Evolutionary conservation across 2,888 invertebrate genomes (phyloP).

Genomic region (Gymnocheta viridis): DNA sequence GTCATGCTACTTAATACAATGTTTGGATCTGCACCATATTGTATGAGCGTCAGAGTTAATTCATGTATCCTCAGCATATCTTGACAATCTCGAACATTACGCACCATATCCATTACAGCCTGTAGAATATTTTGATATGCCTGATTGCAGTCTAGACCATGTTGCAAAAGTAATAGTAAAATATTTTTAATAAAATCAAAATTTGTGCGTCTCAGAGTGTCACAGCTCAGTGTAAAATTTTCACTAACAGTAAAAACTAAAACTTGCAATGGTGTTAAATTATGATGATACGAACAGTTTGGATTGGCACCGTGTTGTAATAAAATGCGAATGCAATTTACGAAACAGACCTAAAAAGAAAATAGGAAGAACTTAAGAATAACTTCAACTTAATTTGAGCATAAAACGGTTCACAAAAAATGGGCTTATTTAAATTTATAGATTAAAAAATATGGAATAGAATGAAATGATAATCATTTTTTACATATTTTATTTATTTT

Average conservation of each 20-base stretch:
- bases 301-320: constrained; percentile 88
- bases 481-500: no score
- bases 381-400: no score
- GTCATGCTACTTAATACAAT: constrained; percentile 83
- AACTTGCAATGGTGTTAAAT: constrained; percentile 87
- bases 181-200: constrained; percentile 88
- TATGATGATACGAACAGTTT: constrained; percentile 87
- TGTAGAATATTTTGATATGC: constrained; percentile 88
- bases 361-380: neutral
- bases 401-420: no score
- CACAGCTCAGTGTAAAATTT: constrained; percentile 87
- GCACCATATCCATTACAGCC: constrained; percentile 87
- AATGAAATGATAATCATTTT: no score
- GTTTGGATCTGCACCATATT: constrained; percentile 89
- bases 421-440: no score
- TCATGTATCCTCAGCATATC: constrained; percentile 88
- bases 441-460: no score
- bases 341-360: constrained; percentile 85
- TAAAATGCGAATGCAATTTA: constrained; percentile 87
- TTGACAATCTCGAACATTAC: constrained; percentile 85
- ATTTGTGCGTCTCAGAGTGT: constrained; percentile 86
- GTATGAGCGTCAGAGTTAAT: constrained; percentile 87
- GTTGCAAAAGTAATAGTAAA: constrained; percentile 85
- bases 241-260: constrained; percentile 88
- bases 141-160: constrained; percentile 87